phyloP scores from a whole-genome alignment of 1,140 invertebrate genomes.

The Cydia strobilella region DNA sequence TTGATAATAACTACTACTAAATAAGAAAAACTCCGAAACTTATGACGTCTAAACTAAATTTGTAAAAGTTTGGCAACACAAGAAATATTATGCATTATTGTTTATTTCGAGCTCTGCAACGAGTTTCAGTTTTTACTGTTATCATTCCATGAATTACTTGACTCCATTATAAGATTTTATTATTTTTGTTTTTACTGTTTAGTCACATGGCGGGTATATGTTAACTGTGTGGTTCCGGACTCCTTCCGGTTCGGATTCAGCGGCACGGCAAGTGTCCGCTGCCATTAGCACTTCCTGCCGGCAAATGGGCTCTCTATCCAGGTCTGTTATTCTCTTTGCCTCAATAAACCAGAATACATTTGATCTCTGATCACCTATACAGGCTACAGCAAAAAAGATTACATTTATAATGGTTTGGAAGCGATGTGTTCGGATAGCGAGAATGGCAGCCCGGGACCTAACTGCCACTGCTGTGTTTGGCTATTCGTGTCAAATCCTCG shows the following conservation, averaged over 20 bases:
- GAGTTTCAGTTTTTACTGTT: neutral
- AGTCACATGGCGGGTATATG: conserved; percentile 38
- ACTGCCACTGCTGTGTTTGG: conserved; percentile 7
- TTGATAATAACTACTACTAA: too few relatives aligned
- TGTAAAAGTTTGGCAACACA: too few relatives aligned
- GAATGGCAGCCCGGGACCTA: neutral
- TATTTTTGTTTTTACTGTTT: conserved; percentile 32
- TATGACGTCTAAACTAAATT: too few relatives aligned
- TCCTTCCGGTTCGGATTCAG: conserved; percentile 61
- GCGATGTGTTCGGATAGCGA: neutral
- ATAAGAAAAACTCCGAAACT: too few relatives aligned
- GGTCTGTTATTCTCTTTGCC: conserved; percentile 28
- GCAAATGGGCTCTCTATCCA: conserved; percentile 60
- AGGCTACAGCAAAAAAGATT: neutral
- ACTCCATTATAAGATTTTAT: neutral
- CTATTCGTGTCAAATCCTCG: conserved; percentile 26
- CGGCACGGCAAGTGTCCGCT: conserved; percentile 41
- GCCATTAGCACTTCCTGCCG: conserved; percentile 71
- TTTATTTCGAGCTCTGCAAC: neutral
- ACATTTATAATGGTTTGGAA: neutral
- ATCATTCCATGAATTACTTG: neutral
- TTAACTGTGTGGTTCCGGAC: conserved; percentile 63
- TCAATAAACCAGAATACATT: neutral
- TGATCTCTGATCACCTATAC: neutral
- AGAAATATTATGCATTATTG: too few relatives aligned